Conservation (phyloP, 92 coral and sea anemone species). For the Porites rus region DNA sequence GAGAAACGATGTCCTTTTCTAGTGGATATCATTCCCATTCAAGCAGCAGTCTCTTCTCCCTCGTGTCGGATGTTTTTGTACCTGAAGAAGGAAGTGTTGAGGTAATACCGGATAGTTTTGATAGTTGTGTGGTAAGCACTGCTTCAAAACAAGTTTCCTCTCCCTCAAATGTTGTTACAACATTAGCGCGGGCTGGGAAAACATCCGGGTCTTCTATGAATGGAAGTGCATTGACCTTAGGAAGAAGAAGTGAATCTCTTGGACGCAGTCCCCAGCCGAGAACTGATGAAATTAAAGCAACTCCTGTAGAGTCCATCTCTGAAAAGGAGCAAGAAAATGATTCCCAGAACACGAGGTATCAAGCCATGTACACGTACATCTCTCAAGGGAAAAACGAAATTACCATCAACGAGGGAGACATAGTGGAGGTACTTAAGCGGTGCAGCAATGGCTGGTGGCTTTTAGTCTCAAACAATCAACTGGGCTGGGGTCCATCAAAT, state of each 20-base stretch:
- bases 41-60: slow-evolving; percentile 22
- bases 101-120: slow-evolving; percentile 3
- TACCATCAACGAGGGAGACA: slow-evolving; percentile 59
- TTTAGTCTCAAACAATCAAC: slow-evolving; percentile 51
- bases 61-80: slow-evolving; percentile 14
- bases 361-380: slow-evolving; percentile 36
- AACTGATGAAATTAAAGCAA: neutral
- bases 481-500: slow-evolving; percentile 89
- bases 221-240: slow-evolving; percentile 2
- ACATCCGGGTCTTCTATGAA: neutral
- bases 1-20: slow-evolving; percentile 26
- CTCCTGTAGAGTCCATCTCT: neutral
- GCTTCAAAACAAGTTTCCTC: neutral
- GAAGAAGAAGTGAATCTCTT: neutral
- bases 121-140: neutral
- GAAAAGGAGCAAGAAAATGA: slow-evolving; percentile 24
- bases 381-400: slow-evolving; percentile 63
- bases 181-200: slow-evolving; percentile 25
- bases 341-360: neutral
- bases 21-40: slow-evolving; percentile 48
- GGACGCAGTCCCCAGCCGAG: slow-evolving; percentile 18
- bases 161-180: slow-evolving; percentile 19
- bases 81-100: slow-evolving; percentile 1
- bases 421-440: slow-evolving; percentile 59
- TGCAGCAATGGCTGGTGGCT: slow-evolving; percentile 84